phyloP scores from a whole-genome alignment of 1,140 invertebrate genomes.

The Leptonema lineaticorne region DNA sequence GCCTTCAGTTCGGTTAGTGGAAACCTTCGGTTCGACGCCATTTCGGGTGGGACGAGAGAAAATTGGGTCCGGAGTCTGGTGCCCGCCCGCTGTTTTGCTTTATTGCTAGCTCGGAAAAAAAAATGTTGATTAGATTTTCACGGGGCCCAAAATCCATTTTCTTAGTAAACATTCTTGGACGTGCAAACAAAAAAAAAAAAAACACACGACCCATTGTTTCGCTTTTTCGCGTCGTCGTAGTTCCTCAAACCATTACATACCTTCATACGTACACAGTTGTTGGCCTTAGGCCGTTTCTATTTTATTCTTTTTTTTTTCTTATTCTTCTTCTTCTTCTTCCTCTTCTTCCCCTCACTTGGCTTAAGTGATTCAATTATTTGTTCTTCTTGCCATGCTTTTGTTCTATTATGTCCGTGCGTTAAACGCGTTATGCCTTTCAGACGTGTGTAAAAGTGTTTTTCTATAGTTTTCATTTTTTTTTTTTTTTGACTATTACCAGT shows the following conservation, averaged over 20 bases:
- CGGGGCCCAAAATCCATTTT: conserved; percentile 29
- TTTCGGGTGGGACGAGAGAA: not conserved
- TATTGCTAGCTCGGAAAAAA: conserved; percentile 22
- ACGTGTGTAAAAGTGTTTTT: too few relatives aligned
- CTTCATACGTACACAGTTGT: too few relatives aligned
- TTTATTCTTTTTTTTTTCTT: not conserved
- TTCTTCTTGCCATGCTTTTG: conserved; percentile 25
- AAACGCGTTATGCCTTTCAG: not conserved
- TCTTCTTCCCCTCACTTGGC: not conserved
- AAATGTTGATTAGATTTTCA: conserved; percentile 30
- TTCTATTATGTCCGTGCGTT: not conserved
- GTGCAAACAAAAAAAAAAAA: conserved; percentile 20
- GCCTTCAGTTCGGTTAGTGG: not conserved
- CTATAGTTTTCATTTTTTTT: too few relatives aligned
- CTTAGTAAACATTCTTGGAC: conserved; percentile 28
- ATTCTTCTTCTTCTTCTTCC: not conserved
- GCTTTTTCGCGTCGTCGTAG: conserved; percentile 5
- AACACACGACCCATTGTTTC: conserved; percentile 29
- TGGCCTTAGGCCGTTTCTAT: too few relatives aligned
- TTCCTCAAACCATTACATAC: not conserved
- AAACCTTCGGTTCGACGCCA: not conserved
- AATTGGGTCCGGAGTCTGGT: conserved; percentile 8
- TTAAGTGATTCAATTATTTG: conserved; percentile 31
- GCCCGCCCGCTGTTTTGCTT: conserved; percentile 21
- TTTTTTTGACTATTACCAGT: too few relatives aligned